A percentile compares a stretch with the other conserved stretches of the same genome.
These are phyloP conservation scores for Trichonephila clavipes DNA, from an alignment of 1,140 invertebrate species.

Conservation along the genomic window DNA sequence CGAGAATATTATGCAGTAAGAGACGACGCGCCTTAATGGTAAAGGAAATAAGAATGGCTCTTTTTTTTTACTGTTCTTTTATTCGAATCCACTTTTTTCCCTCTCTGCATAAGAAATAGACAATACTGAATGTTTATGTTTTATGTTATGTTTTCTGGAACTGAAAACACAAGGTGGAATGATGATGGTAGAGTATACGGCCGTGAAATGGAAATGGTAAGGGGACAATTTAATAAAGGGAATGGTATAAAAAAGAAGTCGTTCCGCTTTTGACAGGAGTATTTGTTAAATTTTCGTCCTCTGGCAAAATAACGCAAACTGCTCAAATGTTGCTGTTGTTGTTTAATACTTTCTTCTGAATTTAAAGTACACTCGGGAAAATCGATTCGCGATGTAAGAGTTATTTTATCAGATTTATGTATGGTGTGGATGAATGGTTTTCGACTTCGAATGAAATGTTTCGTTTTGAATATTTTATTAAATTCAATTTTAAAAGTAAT, in stretches of 20 bases:
- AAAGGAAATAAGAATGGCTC: constrained; percentile 48
- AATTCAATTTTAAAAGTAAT: no score
- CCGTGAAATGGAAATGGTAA: constrained; percentile 27
- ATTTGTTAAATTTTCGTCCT: not conserved
- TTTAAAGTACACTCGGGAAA: not conserved
- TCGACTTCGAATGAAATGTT: no score
- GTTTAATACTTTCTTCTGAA: not conserved
- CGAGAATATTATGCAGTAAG: constrained; percentile 61
- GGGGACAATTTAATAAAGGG: constrained; percentile 44
- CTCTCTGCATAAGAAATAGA: constrained; percentile 2
- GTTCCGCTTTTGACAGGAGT: not conserved
- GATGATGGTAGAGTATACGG: not conserved
- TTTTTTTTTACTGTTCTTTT: not conserved
- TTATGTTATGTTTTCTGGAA: constrained; percentile 2
- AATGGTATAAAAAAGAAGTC: constrained; percentile 2
- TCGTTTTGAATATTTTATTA: no score
- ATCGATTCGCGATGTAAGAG: not conserved
- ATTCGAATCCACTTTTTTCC: not conserved
- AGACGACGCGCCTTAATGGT: constrained; percentile 47
- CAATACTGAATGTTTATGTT: constrained; percentile 49
- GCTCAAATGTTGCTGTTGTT: not conserved
- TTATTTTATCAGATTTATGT: not conserved
- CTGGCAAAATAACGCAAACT: not conserved
- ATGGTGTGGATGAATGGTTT: no score
- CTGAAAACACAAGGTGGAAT: constrained; percentile 1